Evolutionary conservation across 1,140 invertebrate species (phyloP).

Genomic region (Phymorhynchus buccinoides): DNA sequence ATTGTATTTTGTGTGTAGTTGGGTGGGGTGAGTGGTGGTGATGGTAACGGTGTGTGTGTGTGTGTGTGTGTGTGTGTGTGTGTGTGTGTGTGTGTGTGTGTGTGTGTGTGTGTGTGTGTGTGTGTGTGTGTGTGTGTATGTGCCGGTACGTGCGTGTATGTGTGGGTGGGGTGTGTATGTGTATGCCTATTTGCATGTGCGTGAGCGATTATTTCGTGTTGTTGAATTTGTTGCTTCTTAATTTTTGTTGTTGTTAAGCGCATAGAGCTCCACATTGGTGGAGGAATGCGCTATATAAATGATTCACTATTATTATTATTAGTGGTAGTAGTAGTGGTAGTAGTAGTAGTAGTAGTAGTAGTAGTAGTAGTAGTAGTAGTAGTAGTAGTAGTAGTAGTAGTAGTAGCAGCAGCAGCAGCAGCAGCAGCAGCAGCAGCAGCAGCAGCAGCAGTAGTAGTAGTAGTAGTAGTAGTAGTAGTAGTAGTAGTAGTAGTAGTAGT

Average conservation of each 20-base stretch:
- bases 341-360: slow-evolving; percentile 21
- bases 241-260: no score
- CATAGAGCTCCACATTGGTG: no score
- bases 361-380: slow-evolving; percentile 4
- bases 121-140: not conserved
- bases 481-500: not conserved
- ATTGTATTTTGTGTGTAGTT: no score
- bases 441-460: not conserved
- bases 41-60: no score
- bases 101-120: not conserved
- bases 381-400: slow-evolving; percentile 22
- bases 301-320: no score
- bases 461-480: slow-evolving; percentile 26
- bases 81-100: not conserved
- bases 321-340: not conserved
- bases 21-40: no score
- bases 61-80: not conserved
- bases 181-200: no score
- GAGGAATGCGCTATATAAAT: no score
- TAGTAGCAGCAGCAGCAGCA: not conserved
- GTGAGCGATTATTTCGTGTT: no score
- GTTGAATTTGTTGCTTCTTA: no score
- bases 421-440: no score
- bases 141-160: not conserved
- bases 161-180: not conserved